These are phyloP conservation scores for Sebastolobus altivelis DNA, from an alignment of 2,797 vertebrate genomes.

Conservation along the genomic window DNA sequence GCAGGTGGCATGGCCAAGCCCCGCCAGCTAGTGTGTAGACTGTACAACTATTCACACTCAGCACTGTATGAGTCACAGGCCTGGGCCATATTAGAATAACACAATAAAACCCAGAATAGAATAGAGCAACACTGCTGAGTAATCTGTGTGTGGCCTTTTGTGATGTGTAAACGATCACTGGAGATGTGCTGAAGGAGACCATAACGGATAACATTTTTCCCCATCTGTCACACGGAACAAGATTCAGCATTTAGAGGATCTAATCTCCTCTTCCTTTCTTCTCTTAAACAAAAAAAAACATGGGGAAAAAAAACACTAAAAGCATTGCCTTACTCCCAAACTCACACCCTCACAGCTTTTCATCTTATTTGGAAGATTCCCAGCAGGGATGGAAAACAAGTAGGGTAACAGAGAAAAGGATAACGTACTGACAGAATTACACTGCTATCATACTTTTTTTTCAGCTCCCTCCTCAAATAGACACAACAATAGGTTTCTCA, in stretches of 20 bases:
- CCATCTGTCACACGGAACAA: not conserved
- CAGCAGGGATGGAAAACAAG: slow-evolving; percentile 34
- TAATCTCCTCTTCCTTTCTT: slow-evolving; percentile 12
- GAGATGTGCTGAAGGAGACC: slow-evolving; percentile 22
- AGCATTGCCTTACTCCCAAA: not conserved
- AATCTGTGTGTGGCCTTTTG: slow-evolving; percentile 48
- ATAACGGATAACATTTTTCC: not conserved
- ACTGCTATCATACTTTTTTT: not conserved
- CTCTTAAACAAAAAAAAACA: slow-evolving; percentile 12
- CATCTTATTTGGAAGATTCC: slow-evolving; percentile 31
- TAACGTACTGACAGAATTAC: slow-evolving; percentile 4
- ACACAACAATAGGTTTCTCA: slow-evolving; percentile 9
- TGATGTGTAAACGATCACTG: slow-evolving; percentile 28
- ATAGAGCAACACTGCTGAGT: slow-evolving; percentile 39
- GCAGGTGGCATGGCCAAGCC: slow-evolving; percentile 2
- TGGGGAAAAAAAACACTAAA: not conserved
- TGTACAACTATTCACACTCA: slow-evolving; percentile 17
- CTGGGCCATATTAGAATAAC: slow-evolving; percentile 32
- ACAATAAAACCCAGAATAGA: slow-evolving; percentile 49
- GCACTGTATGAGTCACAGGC: slow-evolving; percentile 44
- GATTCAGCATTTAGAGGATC: slow-evolving; percentile 11
- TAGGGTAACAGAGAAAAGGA: slow-evolving; percentile 3
- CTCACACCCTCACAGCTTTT: slow-evolving; percentile 4
- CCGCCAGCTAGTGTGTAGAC: slow-evolving; percentile 7
- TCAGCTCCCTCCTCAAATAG: slow-evolving; percentile 25